A percentile compares a stretch with the other conserved stretches of the same genome.
These are phyloP conservation scores for Nysson spinosus DNA, from an alignment of 2,888 invertebrate genomes.

Conservation along the genomic window DNA sequence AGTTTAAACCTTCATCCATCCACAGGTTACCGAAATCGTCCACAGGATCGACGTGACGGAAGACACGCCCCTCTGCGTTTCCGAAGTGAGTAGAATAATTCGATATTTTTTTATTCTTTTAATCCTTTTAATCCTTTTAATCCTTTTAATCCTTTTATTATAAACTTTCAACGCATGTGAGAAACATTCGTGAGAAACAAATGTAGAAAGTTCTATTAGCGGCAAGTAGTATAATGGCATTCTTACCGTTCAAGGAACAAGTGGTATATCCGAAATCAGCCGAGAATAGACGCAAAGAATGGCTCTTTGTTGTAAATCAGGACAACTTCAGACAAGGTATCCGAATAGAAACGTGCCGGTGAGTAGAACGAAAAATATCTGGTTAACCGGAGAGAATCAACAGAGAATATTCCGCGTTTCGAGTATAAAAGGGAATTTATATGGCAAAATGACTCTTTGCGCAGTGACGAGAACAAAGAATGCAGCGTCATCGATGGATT, in stretches of 20 bases:
- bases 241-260: constrained; percentile 70
- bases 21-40: constrained; percentile 32
- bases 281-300: constrained; percentile 81
- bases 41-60: constrained; percentile 32
- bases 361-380: constrained; percentile 73
- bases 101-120: neutral
- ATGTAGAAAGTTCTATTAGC: too few species aligned
- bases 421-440: too few species aligned
- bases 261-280: constrained; percentile 82
- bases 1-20: neutral
- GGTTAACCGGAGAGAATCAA: neutral
- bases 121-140: too few species aligned
- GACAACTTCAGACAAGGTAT: constrained; percentile 84
- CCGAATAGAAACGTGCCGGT: constrained; percentile 86
- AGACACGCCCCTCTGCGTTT: constrained; percentile 34
- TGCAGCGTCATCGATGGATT: constrained; percentile 73
- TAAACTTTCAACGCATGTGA: too few species aligned
- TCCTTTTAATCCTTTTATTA: too few species aligned
- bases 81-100: constrained; percentile 25
- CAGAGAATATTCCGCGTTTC: neutral
- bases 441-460: too few species aligned
- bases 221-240: too few species aligned
- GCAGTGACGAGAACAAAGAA: constrained; percentile 64
- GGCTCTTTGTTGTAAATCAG: constrained; percentile 85
- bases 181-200: too few species aligned